Base-by-base conservation (phyloP, 2,797 vertebrate genomes). In the Pseudopleuronectes americanus region DNA sequence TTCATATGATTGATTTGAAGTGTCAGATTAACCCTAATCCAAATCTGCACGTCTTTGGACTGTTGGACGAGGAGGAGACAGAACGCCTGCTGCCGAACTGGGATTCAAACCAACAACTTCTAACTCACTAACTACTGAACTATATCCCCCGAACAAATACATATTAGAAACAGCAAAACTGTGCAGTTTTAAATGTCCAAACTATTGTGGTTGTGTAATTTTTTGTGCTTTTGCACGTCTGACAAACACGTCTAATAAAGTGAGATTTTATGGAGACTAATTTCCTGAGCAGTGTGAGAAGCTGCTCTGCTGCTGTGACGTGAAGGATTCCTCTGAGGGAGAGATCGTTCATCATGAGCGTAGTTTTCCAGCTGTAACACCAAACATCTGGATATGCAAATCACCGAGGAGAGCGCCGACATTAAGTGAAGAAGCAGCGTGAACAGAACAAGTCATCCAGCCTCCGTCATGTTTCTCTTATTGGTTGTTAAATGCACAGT, bases 301-400 rank as follows among this genome's bases (percentile, higher is more conserved):
- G 62, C 62, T 68, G 83, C 72, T 28, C 57, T 6, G 7, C 57
- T 6, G 8, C 5, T 2, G 56, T 62, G 68, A 79, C 63, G 4
- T 74, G 64, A 83, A 57, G 66, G 43, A 73, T 78, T 85, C 77
- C 79, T 78, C 52, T 1, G 74, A 84, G 86, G 72, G 68, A 67
- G 68, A 71, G 71, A 82, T 81, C 36, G 56, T 84, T 87, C 81
- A 87, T 84, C 84, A 84, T 64, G 70, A 83, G 76, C 60, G 57
- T 84, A 77, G 88, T 79, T 82, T 78, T 88, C 80, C 49, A 62
- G 71, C 48, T 26, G 61, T 76, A 82, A 83, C 73, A 67, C 56
- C 69, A 79, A 89, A 86, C 87, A 87, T 89, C 89, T 91, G 89
- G 85, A 87, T 70, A 76, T 81, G 85, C 84, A 84, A 79, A 82